Evolutionary conservation across 2,888 invertebrate genomes (phyloP).

Genomic region (Leucophenga montana): DNA sequence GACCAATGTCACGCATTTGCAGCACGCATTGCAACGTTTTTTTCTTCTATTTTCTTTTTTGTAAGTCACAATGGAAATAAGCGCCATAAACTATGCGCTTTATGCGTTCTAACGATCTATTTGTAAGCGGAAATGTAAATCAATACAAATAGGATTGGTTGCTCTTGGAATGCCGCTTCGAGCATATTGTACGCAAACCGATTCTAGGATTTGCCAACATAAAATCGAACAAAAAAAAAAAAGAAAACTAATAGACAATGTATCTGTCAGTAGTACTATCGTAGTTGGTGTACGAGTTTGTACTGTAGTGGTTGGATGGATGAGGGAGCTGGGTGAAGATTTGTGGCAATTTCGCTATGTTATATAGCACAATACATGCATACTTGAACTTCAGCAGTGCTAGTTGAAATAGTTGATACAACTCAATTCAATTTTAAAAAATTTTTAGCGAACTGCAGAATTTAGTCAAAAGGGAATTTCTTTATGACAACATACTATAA

Average conservation of each 20-base stretch:
- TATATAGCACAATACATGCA: neutral
- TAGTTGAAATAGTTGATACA: constrained; percentile 1
- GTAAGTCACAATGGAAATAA: neutral
- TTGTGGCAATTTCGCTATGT: too few relatives aligned
- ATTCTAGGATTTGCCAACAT: neutral
- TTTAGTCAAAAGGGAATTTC: neutral
- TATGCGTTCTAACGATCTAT: constrained; percentile 4
- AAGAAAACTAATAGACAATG: neutral
- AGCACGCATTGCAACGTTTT: neutral
- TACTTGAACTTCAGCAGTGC: neutral
- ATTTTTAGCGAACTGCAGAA: neutral
- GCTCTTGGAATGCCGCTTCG: neutral
- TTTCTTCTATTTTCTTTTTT: neutral
- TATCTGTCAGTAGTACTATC: neutral
- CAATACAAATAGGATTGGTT: neutral
- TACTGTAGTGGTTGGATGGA: too few relatives aligned
- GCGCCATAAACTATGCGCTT: neutral
- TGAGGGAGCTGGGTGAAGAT: too few relatives aligned
- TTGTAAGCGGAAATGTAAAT: constrained; percentile 16
- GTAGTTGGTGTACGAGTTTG: neutral
- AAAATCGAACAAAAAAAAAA: neutral
- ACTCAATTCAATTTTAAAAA: constrained; percentile 23
- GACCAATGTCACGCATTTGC: too few relatives aligned
- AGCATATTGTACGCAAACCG: neutral
- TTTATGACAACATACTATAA: neutral